These are phyloP conservation scores for Babylonia areolata DNA, from an alignment of 1,140 invertebrate genomes.

Conservation along the genomic window DNA sequence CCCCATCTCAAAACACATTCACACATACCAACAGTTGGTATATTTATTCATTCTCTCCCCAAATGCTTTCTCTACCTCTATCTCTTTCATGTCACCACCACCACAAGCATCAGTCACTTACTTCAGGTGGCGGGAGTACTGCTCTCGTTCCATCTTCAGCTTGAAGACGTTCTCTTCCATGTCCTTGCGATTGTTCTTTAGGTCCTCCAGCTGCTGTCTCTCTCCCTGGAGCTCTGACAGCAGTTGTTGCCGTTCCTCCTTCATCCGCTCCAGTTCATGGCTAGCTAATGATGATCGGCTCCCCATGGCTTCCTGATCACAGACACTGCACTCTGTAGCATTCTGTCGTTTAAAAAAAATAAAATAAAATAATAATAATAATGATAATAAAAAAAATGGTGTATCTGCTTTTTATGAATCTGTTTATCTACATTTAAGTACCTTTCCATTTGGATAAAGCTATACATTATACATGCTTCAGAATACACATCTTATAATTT, in stretches of 20 bases:
- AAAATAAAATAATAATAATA: too few relatives aligned
- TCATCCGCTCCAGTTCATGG: slow-evolving; percentile 66
- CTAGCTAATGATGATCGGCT: slow-evolving; percentile 52
- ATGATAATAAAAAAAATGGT: too few relatives aligned
- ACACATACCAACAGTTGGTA: too few relatives aligned
- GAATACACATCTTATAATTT: too few relatives aligned
- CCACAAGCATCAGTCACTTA: slow-evolving; percentile 30
- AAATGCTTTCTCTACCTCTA: slow-evolving; percentile 59
- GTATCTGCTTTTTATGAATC: too few relatives aligned
- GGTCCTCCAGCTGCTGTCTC: slow-evolving; percentile 61
- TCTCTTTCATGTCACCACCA: slow-evolving; percentile 43
- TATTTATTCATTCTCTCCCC: too few relatives aligned
- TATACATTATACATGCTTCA: too few relatives aligned
- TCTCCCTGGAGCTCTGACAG: slow-evolving; percentile 62
- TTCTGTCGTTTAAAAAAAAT: too few relatives aligned
- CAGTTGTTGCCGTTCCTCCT: slow-evolving; percentile 65
- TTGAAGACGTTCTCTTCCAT: slow-evolving; percentile 63
- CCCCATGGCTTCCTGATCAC: slow-evolving; percentile 57
- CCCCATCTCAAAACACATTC: too few relatives aligned
- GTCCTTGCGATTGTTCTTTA: slow-evolving; percentile 58
- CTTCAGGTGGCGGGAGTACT: slow-evolving; percentile 61
- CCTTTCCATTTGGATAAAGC: too few relatives aligned
- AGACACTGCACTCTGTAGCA: too few relatives aligned
- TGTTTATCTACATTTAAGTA: too few relatives aligned
- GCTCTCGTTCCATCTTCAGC: slow-evolving; percentile 64